Base-by-base conservation (phyloP, 2,113 vertebrate species). In the Salminus brasiliensis region DNA sequence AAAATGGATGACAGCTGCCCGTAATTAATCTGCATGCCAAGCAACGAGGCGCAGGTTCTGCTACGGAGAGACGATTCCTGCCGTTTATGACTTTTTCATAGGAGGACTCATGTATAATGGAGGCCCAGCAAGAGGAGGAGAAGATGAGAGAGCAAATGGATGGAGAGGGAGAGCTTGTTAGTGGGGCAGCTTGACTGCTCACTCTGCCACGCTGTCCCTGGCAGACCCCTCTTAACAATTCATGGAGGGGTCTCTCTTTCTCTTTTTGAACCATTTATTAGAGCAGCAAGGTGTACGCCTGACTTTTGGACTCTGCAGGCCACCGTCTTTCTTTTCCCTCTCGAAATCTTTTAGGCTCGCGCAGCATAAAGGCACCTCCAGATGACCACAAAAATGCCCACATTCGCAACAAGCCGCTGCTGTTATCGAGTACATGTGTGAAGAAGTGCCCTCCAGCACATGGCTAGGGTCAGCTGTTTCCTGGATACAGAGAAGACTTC, bases 61-160 rank as follows among this genome's bases (percentile, higher is more conserved):
- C 21, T 21, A 6, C 29, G n/a, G 15, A 62, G 71, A 84, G 67
- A 75, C 21, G 34, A 39, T 25, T 81, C 68, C 69, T 72, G 60
- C 34, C 62, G 63, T 82, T 76, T 82, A 75, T 81, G 74, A 82
- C 78, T 80, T 80, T 85, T 81, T 85, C 77, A 79, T 83, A 78
- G 53, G 67, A 59, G 27, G 47, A n/a, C 72, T 80, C 74, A 76
- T 82, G 77, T 82, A 82, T 84, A 84, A 85, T 81, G 32, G 66
- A 87, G 77, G 69, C 66, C 59, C 21, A 27, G 47, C 16, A 69
- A 71, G 72, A 74, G 55, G 39, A 55, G 36, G 45, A 45, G 36
- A 43, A 25, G 39, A 73, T 60, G 71, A 65, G 60, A 78, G 53
- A 83, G 81, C 36, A 55, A 72, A 77, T 34, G 43, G 66, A 81